A percentile compares a stretch with the other conserved stretches of the same genome.
Conservation (phyloP, 2,888 invertebrate genomes). For the Priocnemis perturbator region DNA sequence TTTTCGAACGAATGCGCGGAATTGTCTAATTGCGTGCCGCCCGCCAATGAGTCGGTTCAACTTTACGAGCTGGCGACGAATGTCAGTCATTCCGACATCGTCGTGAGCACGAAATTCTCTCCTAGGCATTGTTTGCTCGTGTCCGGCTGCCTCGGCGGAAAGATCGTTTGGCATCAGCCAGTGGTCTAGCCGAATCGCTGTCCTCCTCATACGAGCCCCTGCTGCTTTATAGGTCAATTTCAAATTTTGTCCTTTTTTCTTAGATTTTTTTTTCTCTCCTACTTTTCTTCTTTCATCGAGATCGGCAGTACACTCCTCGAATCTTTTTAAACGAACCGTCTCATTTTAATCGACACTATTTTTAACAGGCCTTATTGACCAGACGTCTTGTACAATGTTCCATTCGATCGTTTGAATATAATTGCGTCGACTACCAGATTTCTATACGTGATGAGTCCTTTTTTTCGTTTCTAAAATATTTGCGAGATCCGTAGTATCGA, state of each 20-base stretch:
- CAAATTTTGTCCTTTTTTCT: no score
- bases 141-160: conserved; percentile 92
- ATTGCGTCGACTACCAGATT: not conserved
- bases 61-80: conserved; percentile 83
- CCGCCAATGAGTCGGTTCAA: conserved; percentile 74
- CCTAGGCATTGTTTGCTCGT: conserved; percentile 91
- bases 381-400: conserved; percentile 26
- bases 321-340: no score
- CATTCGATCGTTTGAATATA: conserved; percentile 2
- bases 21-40: conserved; percentile 82
- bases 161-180: conserved; percentile 94
- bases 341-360: no score
- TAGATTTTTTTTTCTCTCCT: no score
- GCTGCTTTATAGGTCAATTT: no score
- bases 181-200: conserved; percentile 62
- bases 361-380: conserved; percentile 11
- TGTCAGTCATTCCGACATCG: conserved; percentile 87
- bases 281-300: no score
- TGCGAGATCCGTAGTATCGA: not conserved
- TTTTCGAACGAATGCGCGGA: conserved; percentile 88
- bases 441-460: conserved; percentile 7
- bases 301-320: no score
- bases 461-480: conserved; percentile 9
- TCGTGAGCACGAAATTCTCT: conserved; percentile 93
- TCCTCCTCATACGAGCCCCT: not conserved